Conservation (phyloP, 2,113 vertebrate genomes). For the Tenebrosternarchus preto region DNA sequence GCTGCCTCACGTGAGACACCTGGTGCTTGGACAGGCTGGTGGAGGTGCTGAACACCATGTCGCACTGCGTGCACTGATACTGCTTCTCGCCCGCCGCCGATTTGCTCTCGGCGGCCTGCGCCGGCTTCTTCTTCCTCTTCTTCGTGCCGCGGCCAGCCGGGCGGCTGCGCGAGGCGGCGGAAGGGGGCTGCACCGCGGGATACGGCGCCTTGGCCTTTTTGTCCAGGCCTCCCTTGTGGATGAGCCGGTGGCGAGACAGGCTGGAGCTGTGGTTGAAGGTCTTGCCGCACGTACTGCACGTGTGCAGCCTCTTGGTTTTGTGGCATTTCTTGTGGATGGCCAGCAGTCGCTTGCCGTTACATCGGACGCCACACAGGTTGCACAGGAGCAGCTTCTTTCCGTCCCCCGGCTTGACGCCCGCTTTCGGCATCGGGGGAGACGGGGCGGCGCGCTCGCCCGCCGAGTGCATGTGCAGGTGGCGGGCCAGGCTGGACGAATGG, state of each 20-base stretch:
- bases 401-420: slow-evolving; percentile 22
- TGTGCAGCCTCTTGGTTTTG: slow-evolving; percentile 58
- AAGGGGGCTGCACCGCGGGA: slow-evolving; percentile 44
- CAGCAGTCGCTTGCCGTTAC: slow-evolving; percentile 55
- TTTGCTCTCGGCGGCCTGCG: slow-evolving; percentile 3
- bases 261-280: slow-evolving; percentile 80
- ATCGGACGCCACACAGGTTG: slow-evolving; percentile 52
- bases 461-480: slow-evolving; percentile 62
- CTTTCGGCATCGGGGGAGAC: slow-evolving; percentile 35
- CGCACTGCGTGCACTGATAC: slow-evolving; percentile 71
- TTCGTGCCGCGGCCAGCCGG: slow-evolving; percentile 54
- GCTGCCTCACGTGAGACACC: slow-evolving; percentile 75
- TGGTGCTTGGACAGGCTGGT: slow-evolving; percentile 74
- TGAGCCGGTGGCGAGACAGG: slow-evolving; percentile 76
- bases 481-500: slow-evolving; percentile 77
- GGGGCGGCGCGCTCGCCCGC: slow-evolving; percentile 25
- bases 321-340: slow-evolving; percentile 59
- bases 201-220: slow-evolving; percentile 48
- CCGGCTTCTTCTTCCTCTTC: slow-evolving; percentile 50
- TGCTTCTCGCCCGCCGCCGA: slow-evolving; percentile 37
- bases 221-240: slow-evolving; percentile 74
- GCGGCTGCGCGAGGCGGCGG: slow-evolving; percentile 44
- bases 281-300: slow-evolving; percentile 76
- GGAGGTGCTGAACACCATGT: slow-evolving; percentile 75
- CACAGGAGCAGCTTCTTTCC: slow-evolving; percentile 52